A percentile compares a stretch with the other conserved stretches of the same genome.
phyloP scores from a whole-genome alignment of 2,888 invertebrate species.

The Schizaphis graminum region DNA sequence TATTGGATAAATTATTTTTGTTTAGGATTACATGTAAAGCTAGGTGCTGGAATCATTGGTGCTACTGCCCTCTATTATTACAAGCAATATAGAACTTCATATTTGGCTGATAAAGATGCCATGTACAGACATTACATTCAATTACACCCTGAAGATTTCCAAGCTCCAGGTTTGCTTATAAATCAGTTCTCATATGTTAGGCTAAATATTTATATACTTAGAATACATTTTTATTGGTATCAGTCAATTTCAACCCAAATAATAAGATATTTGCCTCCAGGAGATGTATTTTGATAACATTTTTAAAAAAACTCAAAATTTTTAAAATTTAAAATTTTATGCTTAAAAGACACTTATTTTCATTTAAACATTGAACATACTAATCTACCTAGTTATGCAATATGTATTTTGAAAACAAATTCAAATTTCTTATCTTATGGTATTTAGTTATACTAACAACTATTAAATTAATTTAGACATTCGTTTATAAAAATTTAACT shows the following conservation, averaged over 20 bases:
- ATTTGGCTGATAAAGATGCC: constrained; percentile 61
- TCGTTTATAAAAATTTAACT: background rate
- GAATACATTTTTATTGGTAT: background rate
- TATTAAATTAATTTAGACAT: background rate
- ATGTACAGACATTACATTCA: constrained; percentile 65
- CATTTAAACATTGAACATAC: background rate
- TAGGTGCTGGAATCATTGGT: constrained; percentile 34
- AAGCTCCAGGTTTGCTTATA: constrained; percentile 63
- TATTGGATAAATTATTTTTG: background rate
- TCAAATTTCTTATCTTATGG: background rate
- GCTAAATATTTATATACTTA: background rate
- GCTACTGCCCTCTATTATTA: constrained; percentile 33
- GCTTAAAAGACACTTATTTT: too few species aligned
- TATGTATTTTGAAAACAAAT: background rate
- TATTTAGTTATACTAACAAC: background rate
- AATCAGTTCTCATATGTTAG: background rate
- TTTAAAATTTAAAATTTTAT: background rate
- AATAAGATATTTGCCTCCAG: background rate
- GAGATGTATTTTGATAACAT: background rate
- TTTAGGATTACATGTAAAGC: constrained; percentile 40
- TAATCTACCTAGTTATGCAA: background rate
- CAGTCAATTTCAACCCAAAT: background rate
- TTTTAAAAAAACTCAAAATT: background rate
- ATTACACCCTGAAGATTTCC: constrained; percentile 64
- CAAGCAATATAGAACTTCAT: constrained; percentile 44